Percentiles rank a stretch among this genome's conserved stretches.
phyloP scores from a whole-genome alignment of 2,797 vertebrate genomes.

The Cephalopachus bancanus region DNA sequence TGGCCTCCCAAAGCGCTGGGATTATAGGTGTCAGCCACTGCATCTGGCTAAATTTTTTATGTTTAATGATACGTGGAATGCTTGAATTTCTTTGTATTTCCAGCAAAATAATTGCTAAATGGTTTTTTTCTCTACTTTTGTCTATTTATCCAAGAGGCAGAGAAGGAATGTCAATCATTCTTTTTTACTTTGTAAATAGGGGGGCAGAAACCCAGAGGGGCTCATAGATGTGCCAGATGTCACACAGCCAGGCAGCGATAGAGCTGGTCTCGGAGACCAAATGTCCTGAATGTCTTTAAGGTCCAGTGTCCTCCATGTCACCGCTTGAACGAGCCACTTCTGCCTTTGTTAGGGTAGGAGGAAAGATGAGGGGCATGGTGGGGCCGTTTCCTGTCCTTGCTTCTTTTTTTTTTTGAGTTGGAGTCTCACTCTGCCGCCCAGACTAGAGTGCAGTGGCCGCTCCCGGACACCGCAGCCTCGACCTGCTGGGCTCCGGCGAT shows the following conservation, averaged over 20 bases:
- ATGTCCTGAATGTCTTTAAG: neutral
- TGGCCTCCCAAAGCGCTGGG: neutral
- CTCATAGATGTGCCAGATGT: neutral
- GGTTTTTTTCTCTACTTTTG: neutral
- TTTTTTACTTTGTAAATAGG: constrained; percentile 53
- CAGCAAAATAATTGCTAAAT: neutral
- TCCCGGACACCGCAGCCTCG: too few relatives aligned
- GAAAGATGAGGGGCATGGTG: neutral
- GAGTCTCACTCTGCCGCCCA: too few relatives aligned
- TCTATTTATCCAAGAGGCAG: constrained; percentile 1
- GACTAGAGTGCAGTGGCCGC: too few relatives aligned
- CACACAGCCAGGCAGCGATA: neutral
- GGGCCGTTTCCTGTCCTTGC: neutral
- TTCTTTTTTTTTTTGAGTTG: too few relatives aligned
- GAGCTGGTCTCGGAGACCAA: neutral
- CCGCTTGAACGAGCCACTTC: neutral
- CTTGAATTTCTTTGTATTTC: neutral
- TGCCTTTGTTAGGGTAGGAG: neutral
- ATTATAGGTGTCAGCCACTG: neutral
- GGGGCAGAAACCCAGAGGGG: constrained; percentile 7
- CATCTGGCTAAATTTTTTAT: neutral
- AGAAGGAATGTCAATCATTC: neutral
- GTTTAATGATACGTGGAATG: neutral
- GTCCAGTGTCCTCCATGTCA: neutral
- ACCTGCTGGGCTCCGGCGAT: too few relatives aligned